Evolutionary conservation across 1,140 invertebrate species (phyloP).

Genomic region (Caenorhabditis latens): DNA sequence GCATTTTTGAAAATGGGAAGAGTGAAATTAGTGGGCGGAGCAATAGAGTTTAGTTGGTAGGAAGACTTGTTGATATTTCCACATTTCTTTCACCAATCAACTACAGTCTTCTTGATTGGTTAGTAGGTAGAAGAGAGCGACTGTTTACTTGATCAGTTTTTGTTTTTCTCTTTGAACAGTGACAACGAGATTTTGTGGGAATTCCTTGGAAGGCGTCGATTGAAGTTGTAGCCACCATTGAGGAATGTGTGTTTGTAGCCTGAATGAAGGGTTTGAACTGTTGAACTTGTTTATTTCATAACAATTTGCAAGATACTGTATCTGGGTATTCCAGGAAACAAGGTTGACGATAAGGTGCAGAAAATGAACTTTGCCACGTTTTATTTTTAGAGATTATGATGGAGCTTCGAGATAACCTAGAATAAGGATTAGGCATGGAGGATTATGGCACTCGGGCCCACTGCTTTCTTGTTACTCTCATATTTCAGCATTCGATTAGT

Average conservation of each 20-base stretch:
- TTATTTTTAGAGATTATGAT: background rate
- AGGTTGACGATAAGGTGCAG: background rate
- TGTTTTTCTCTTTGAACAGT: background rate
- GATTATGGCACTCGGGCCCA: too few relatives aligned
- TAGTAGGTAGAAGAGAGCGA: background rate
- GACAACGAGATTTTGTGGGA: background rate
- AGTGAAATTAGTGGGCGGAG: conserved; percentile 18
- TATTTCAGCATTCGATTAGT: too few relatives aligned
- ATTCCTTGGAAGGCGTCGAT: background rate
- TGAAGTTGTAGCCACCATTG: background rate
- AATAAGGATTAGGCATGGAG: too few relatives aligned
- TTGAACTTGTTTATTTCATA: conserved; percentile 17
- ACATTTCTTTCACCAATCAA: background rate
- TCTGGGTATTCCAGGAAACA: background rate
- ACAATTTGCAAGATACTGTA: conserved; percentile 29
- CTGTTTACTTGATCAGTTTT: conserved; percentile 1
- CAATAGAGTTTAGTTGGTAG: conserved; percentile 40
- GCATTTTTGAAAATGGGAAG: background rate
- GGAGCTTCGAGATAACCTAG: background rate
- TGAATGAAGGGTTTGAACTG: background rate
- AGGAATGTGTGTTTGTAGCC: background rate
- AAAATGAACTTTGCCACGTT: background rate
- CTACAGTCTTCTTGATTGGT: conserved; percentile 1
- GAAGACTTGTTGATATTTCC: background rate
- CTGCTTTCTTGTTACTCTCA: too few relatives aligned